Base-by-base conservation (phyloP, 2,113 vertebrate genomes). In the Dasyprocta punctata region DNA sequence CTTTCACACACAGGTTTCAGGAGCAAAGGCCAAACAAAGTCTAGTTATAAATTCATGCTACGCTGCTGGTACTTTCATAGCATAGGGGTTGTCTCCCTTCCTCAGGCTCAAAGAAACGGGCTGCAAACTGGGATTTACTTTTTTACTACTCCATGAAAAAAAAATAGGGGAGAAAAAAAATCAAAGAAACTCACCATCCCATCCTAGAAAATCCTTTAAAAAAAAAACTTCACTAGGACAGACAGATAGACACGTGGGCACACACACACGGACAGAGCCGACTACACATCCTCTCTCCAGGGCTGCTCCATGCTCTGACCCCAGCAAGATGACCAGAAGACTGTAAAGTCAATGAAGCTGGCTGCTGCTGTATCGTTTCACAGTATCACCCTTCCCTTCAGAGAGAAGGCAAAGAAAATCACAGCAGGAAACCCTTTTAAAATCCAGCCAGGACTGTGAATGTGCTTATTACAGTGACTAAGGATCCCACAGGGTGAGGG, bases 51-150 rank as follows among this genome's bases (percentile, higher is more conserved):
- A 44, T 14, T 22, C 3, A 20, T 16, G 49, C 14, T 17, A 36
- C 33, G 61, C 36, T 14, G 0, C 14, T 0, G 24, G 52, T 20
- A 41, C 36, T 86, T 67, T 92, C 24, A 3, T 0, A 24, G 60
- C 63, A 56, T 5, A 20, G 52, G 2, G 60, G 13, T 69, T 44
- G 80, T 81, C 58, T 47, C 87, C 24, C 17, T 22, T 86, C 30
- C 47, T 88, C 81, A 89, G 63, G 33, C 82, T 54, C n/a, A 61
- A 94, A 81, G n/a, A 92, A 84, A 96, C 24, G 71, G 71, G 61
- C 33, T 38, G 52, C 28, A 88, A 90, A 80, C 30, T 41, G 67
- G 77, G 52, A 78, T 54, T 84, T 22, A 71, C 58, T 80, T 58
- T 47, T 89, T 89, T 60, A 81, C 22, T 28, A 87, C 12, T 67